These are phyloP conservation scores for Struthio camelus DNA, from an alignment of 2,113 vertebrate species.

Conservation along the genomic window DNA sequence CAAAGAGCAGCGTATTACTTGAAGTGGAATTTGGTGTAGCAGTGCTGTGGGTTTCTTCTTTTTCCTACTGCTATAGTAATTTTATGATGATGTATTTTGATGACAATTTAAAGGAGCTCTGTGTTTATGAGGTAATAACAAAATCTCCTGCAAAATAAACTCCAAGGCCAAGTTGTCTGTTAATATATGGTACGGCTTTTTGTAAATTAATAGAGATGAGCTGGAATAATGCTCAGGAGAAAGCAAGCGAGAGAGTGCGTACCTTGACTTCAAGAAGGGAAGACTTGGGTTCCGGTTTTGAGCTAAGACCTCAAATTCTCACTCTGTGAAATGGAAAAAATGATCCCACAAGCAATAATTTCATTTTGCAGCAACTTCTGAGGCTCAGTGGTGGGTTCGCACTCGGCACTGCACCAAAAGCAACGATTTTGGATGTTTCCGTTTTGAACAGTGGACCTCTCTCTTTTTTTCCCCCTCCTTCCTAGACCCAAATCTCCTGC, in stretches of 20 bases:
- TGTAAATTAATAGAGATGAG: neutral
- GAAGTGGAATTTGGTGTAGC: neutral
- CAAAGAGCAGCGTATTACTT: neutral
- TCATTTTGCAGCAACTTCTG: neutral
- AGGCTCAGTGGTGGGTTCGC: neutral
- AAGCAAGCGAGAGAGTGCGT: neutral
- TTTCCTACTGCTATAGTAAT: slow-evolving; percentile 8
- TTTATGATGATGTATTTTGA: slow-evolving; percentile 22
- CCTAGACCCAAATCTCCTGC: neutral
- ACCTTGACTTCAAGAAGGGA: neutral
- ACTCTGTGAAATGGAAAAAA: neutral
- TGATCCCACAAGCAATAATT: neutral
- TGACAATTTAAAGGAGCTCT: slow-evolving; percentile 15
- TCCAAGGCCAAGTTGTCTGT: slow-evolving; percentile 2
- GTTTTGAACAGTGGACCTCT: neutral
- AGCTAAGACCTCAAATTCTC: neutral
- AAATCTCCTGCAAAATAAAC: slow-evolving; percentile 35
- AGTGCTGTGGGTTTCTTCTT: neutral
- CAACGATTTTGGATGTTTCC: neutral
- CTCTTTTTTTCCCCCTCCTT: neutral
- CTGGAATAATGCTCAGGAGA: neutral
- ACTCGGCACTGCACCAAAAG: neutral
- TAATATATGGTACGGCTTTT: neutral
- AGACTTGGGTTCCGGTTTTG: neutral
- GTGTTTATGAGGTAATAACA: slow-evolving; percentile 32